Base-by-base conservation (phyloP, 2,888 invertebrate genomes). In the Antheraea yamamai region DNA sequence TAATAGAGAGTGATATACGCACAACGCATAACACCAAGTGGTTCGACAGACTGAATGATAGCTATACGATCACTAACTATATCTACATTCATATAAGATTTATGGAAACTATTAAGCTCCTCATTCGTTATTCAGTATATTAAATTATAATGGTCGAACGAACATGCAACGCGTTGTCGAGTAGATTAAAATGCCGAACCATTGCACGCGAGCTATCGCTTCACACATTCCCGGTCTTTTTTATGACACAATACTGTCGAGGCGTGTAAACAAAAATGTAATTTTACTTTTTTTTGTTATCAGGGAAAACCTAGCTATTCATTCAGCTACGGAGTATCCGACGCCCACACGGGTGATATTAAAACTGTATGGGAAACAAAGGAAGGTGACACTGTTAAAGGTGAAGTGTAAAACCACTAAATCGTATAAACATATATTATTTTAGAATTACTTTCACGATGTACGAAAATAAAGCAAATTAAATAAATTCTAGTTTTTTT, bases 291-390 rank as follows among this genome's bases (percentile, higher is more conserved):
- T 78, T 78, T 87, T 86, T 82, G 75, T 81, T 94, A 92, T 35
- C 91, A 96, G 96, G 93, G 89, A 87, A 93, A 95, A 83, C 92
- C 95, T 76, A 95, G 95, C 79, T 96, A 96, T 88, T 95, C 95
- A 76, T 96, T 95, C 86, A 96, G 96, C 79, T 96, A 96, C 83
- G 96, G 96, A 74, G 96, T 96, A 23, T 93, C 96, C 79, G 96
- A 96, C 84, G 90, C 90, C 23, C 92, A 93, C 75, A 96, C 96
- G 35, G 96, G 96, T 23, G 96, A 96, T 76, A 89, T 96, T 4
- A 96, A 96, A 82, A 92, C 95, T 74, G 96, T 96, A 77, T 96
- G 96, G 96, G 96, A 96, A 85, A 91, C 95, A 74, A 96, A 96
- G 84, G 94, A 96, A 83, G 96, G 96, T 82, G 95, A 96, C 86